phyloP scores from a whole-genome alignment of 2,113 vertebrate species.

The Antechinus stuartii region DNA sequence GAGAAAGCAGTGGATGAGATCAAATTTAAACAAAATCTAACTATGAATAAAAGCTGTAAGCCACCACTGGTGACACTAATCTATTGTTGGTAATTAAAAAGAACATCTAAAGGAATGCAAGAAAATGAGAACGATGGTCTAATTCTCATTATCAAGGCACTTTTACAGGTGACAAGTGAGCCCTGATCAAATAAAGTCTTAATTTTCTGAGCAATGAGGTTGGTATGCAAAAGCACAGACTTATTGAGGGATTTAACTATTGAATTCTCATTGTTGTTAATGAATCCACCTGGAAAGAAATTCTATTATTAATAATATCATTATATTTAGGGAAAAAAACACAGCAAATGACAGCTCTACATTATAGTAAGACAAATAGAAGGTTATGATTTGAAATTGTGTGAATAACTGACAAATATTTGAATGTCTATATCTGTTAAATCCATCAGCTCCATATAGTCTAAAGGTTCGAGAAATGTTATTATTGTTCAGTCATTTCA shows the following conservation, averaged over 20 bases:
- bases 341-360: neutral
- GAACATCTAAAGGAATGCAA: conserved; percentile 1
- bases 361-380: neutral
- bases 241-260: neutral
- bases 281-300: neutral
- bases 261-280: conserved; percentile 7
- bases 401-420: neutral
- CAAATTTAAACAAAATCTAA: conserved; percentile 16
- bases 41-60: conserved; percentile 19
- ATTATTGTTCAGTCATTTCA: neutral
- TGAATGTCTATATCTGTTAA: conserved; percentile 28
- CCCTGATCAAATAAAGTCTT: neutral
- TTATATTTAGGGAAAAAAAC: neutral
- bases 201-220: neutral
- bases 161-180: neutral
- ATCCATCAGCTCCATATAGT: neutral
- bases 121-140: conserved; percentile 18
- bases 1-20: conserved; percentile 8
- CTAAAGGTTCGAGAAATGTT: neutral
- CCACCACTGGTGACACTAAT: neutral
- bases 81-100: conserved; percentile 5
- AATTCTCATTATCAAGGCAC: conserved; percentile 2
- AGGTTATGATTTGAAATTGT: neutral
- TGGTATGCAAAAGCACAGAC: neutral
- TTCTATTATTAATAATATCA: neutral